Base-by-base conservation (phyloP, 2,888 invertebrate species). In the Germaria angustata region DNA sequence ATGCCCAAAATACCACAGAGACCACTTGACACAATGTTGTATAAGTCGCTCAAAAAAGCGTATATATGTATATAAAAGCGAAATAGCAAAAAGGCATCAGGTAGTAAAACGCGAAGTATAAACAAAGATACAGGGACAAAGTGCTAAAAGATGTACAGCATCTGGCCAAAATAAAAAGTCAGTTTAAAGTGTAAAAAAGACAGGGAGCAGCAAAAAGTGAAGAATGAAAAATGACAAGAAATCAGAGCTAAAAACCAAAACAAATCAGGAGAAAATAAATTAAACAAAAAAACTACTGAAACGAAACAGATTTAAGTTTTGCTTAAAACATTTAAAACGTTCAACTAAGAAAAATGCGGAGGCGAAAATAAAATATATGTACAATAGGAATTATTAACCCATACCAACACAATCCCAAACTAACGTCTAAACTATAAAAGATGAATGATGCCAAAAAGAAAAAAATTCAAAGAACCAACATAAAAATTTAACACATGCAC, bases 381-480 rank as follows among this genome's bases (percentile, higher is more conserved):
- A 68, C 49, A 51, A 61, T 9, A 17, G 34, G 34, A 32, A 57
- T 24, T 53, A 51, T 34, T 32, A 15, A 34, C 59, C 11, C 46
- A 51, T 22, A 85, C 86, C 86, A 81, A 84, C 13, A n/a, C 51
- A 71, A 66, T 46, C n/a, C 8, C 17, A 57, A 72, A 83, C 83
- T 85, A 80, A 4, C 1, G 85, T 55, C 41, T 32, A 55, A 53
- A 63, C 59, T 15, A 53, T 66, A 76, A 80, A 80, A 83, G 76
- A 86, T 86, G 66, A 73, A 84, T 76, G 71, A 80, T 84, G 82
- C 78, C 68, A 80, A 80, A 72, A n/a, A n/a, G n/a, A n/a, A n/a
- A n/a, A n/a, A 73, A 65, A 53, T 68, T 57, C 51, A 61, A 68
- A n/a, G n/a, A 55, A 46, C 39, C 79, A 55, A 63, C 79, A 71